phyloP scores from a whole-genome alignment of 2,888 invertebrate genomes.

The Busseola fusca region DNA sequence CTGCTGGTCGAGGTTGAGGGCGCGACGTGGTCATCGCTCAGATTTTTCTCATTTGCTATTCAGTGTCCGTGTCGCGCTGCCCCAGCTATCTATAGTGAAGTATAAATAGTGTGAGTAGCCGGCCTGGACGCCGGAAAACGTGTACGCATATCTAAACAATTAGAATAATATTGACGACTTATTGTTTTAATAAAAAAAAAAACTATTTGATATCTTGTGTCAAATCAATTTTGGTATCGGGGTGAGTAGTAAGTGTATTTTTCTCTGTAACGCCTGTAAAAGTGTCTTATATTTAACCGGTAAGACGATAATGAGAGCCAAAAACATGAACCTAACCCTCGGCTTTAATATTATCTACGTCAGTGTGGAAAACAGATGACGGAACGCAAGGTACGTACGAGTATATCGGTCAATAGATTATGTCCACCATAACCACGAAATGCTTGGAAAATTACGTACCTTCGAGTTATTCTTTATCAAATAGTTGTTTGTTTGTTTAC shows the following conservation, averaged over 20 bases:
- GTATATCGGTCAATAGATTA: constrained; percentile 12
- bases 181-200: constrained; percentile 18
- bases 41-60: constrained; percentile 85
- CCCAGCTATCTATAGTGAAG: constrained; percentile 77
- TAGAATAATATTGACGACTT: constrained; percentile 38
- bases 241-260: constrained; percentile 44
- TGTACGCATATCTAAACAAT: constrained; percentile 62
- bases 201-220: neutral
- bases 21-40: constrained; percentile 67
- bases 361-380: neutral
- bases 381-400: neutral
- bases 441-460: constrained; percentile 31
- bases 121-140: constrained; percentile 72
- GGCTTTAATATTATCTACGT: neutral
- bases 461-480: constrained; percentile 6
- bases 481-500: constrained; percentile 1
- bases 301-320: neutral
- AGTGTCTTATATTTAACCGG: neutral
- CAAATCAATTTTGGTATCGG: constrained; percentile 2
- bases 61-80: constrained; percentile 75
- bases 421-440: neutral
- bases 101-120: constrained; percentile 78
- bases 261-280: constrained; percentile 4
- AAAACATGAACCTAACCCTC: constrained; percentile 20
- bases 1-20: constrained; percentile 60